Conservation (phyloP, 2,113 vertebrate genomes). For the Melanerpes formicivorus region DNA sequence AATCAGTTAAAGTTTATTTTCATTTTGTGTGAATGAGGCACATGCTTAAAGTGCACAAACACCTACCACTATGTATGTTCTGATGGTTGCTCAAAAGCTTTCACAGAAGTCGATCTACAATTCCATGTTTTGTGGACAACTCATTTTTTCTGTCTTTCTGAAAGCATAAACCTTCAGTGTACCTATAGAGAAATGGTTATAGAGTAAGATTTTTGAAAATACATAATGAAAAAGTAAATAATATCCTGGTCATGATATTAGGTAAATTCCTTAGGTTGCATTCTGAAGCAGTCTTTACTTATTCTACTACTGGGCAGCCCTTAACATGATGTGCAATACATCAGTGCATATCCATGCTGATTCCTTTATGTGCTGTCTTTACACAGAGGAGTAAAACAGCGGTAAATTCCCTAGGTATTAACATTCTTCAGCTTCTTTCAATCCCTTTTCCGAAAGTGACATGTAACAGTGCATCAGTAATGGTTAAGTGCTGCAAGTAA, state of each 20-base stretch:
- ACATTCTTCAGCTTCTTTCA: not conserved
- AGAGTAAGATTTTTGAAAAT: not conserved
- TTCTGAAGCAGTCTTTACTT: not conserved
- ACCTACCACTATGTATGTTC: not conserved
- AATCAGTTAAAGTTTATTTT: not conserved
- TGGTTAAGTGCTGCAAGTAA: not conserved
- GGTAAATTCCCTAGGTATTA: not conserved
- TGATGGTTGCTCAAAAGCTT: not conserved
- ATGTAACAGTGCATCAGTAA: not conserved
- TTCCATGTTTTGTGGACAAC: not conserved
- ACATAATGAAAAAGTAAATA: not conserved
- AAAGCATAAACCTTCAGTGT: not conserved
- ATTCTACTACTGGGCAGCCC: not conserved
- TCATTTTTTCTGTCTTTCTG: not conserved
- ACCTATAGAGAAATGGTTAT: not conserved
- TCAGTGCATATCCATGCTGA: not conserved
- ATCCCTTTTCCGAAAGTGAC: not conserved
- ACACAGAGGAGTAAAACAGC: not conserved
- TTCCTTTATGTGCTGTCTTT: not conserved
- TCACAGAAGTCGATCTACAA: not conserved
- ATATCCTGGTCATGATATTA: not conserved
- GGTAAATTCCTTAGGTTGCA: not conserved
- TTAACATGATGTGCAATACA: not conserved
- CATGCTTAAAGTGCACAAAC: not conserved
- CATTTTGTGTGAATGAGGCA: not conserved